These are phyloP conservation scores for Crocidura indochinensis DNA, from an alignment of 2,797 vertebrate genomes.

Conservation along the genomic window DNA sequence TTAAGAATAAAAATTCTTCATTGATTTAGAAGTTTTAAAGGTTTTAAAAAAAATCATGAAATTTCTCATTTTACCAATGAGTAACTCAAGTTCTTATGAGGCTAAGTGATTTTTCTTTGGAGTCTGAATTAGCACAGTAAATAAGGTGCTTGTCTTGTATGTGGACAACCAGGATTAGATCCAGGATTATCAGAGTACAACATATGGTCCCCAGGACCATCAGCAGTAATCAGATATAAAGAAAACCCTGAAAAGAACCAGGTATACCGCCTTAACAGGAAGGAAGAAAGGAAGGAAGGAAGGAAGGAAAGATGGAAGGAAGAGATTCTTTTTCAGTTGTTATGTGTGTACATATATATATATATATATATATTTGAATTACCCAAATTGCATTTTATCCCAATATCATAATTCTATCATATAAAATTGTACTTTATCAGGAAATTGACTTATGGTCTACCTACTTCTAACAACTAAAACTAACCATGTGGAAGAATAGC, in stretches of 20 bases:
- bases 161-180: no score
- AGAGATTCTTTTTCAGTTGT: no score
- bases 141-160: background rate
- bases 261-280: no score
- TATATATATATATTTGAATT: no score
- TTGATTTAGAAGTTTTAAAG: background rate
- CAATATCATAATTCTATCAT: background rate
- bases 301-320: no score
- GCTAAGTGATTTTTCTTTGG: background rate
- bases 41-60: background rate
- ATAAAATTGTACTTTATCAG: background rate
- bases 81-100: background rate
- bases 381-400: background rate
- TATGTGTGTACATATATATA: no score
- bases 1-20: background rate
- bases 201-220: no score
- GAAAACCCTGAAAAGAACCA: no score
- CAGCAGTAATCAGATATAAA: no score
- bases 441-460: background rate
- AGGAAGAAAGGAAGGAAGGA: no score
- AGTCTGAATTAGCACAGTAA: background rate
- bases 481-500: background rate
- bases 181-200: no score
- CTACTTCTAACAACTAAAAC: background rate
- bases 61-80: conserved; percentile 20